Conservation (phyloP, 1,140 invertebrate genomes). For the Chironomus tepperi region DNA sequence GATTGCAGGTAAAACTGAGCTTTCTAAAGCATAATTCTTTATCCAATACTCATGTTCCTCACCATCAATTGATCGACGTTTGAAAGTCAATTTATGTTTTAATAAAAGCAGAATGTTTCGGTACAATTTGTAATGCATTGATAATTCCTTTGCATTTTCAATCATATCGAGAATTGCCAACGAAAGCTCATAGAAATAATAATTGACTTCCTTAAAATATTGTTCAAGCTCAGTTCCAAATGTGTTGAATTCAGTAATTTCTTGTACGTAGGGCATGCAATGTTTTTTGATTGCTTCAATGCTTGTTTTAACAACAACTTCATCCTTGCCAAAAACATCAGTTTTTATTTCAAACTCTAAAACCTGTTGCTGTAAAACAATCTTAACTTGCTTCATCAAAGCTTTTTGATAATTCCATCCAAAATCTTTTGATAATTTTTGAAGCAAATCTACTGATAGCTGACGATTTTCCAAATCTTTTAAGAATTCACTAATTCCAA, state of each 20-base stretch:
- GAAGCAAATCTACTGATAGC: constrained; percentile 33
- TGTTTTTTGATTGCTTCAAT: constrained; percentile 33
- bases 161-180: constrained; percentile 37
- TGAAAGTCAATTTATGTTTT: constrained; percentile 36
- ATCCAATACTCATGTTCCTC: constrained; percentile 38
- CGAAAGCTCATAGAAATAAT: constrained; percentile 39
- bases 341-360: constrained; percentile 34
- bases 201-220: constrained; percentile 37
- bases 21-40: constrained; percentile 33
- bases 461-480: constrained; percentile 36
- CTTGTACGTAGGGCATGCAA: constrained; percentile 36
- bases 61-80: constrained; percentile 34
- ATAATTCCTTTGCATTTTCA: constrained; percentile 30
- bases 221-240: constrained; percentile 33
- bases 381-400: constrained; percentile 33
- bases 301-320: constrained; percentile 34
- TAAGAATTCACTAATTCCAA: constrained; percentile 34
- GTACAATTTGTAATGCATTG: constrained; percentile 37
- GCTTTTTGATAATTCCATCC: constrained; percentile 36
- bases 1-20: constrained; percentile 36
- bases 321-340: constrained; percentile 36
- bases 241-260: constrained; percentile 34
- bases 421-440: constrained; percentile 36
- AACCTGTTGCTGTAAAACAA: constrained; percentile 32
- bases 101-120: constrained; percentile 36